Evolutionary conservation across 2,888 invertebrate genomes (phyloP).

Genomic region (Melanargia galathea): DNA sequence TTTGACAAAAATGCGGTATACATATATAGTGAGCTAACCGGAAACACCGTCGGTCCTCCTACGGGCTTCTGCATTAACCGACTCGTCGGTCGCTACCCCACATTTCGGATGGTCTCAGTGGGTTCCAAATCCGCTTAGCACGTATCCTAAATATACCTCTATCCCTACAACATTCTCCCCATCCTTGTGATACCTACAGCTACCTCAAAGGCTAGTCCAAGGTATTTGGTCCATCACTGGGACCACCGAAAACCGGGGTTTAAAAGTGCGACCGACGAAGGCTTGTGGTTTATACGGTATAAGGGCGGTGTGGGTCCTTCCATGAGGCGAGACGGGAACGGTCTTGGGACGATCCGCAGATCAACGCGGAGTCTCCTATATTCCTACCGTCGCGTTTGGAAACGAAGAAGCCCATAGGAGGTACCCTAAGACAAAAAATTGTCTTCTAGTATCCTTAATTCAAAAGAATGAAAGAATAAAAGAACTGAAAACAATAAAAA

Average conservation of each 20-base stretch:
- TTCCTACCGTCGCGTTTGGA: constrained; percentile 22
- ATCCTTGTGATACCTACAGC: constrained; percentile 14
- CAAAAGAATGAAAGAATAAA: not conserved
- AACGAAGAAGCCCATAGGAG: constrained; percentile 26
- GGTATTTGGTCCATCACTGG: not conserved
- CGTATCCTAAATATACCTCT: not conserved
- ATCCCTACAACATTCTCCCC: not conserved
- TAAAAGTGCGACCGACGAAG: constrained; percentile 19
- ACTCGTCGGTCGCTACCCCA: constrained; percentile 24
- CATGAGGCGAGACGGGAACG: constrained; percentile 12
- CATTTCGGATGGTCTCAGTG: constrained; percentile 16
- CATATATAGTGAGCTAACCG: constrained; percentile 8
- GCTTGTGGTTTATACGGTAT: constrained; percentile 21
- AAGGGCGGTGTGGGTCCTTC: not conserved
- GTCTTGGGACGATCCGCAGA: constrained; percentile 9
- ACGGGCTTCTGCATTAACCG: constrained; percentile 24
- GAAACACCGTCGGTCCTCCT: constrained; percentile 13
- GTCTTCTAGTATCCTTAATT: not conserved
- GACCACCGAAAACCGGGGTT: constrained; percentile 7
- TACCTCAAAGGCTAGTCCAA: constrained; percentile 17
- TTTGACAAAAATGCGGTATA: constrained; percentile 4
- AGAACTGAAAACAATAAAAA: no score
- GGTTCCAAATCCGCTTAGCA: not conserved
- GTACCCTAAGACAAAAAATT: constrained; percentile 18
- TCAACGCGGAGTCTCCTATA: constrained; percentile 23